Evolutionary conservation across 2,888 invertebrate species (phyloP).

Genomic region (Zelleria hepariella): DNA sequence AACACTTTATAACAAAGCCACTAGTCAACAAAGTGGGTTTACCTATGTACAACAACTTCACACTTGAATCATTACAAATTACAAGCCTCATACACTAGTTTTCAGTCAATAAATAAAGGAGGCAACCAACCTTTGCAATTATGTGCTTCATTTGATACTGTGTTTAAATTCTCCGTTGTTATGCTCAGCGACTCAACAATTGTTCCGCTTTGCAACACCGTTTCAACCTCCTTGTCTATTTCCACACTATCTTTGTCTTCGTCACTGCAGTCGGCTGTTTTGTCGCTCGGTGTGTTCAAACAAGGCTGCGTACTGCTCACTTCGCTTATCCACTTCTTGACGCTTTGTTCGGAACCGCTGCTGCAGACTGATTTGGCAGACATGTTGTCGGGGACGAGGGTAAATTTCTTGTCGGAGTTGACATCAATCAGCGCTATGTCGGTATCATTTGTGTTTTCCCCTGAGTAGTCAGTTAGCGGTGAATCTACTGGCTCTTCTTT

Average conservation of each 20-base stretch:
- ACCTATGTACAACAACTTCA: too few relatives aligned
- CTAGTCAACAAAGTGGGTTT: too few relatives aligned
- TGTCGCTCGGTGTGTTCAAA: constrained; percentile 38
- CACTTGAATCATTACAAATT: too few relatives aligned
- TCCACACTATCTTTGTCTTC: constrained; percentile 54
- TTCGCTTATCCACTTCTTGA: constrained; percentile 57
- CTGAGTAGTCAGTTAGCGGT: constrained; percentile 53
- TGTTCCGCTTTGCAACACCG: constrained; percentile 60
- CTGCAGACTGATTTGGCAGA: constrained; percentile 31
- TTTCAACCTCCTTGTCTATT: constrained; percentile 65
- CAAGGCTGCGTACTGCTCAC: constrained; percentile 62
- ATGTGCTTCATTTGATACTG: constrained; percentile 51
- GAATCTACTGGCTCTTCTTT: constrained; percentile 59
- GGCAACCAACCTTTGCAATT: constrained; percentile 46
- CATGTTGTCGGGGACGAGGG: constrained; percentile 29
- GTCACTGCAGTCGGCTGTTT: constrained; percentile 28
- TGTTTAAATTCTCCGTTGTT: constrained; percentile 54
- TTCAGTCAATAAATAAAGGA: not conserved
- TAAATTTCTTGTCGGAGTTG: constrained; percentile 39
- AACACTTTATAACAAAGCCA: too few relatives aligned
- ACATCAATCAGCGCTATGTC: constrained; percentile 54
- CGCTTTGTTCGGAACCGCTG: constrained; percentile 26
- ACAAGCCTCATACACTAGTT: too few relatives aligned
- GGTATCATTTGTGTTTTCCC: constrained; percentile 54
- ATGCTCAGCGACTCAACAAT: constrained; percentile 61